These are phyloP conservation scores for Lutra lutra DNA, from an alignment of 2,797 vertebrate species.

Conservation along the genomic window DNA sequence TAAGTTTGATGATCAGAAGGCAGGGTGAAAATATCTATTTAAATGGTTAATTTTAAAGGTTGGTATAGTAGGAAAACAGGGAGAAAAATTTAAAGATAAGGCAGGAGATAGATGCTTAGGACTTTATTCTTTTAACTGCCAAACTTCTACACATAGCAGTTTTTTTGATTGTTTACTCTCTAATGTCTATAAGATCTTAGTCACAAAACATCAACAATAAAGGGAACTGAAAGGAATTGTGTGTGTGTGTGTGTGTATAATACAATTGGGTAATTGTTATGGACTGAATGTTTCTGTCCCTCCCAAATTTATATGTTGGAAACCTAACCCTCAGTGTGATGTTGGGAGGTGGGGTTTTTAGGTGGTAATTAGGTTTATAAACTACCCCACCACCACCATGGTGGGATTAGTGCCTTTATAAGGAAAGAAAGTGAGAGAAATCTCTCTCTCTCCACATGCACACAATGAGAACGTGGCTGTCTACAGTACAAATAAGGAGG, in stretches of 20 bases:
- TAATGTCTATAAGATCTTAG: background rate
- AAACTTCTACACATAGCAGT: background rate
- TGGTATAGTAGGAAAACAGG: background rate
- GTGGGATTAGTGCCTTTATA: background rate
- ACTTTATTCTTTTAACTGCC: background rate
- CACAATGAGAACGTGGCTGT: background rate
- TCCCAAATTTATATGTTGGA: background rate
- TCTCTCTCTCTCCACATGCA: background rate
- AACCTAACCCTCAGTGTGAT: no score
- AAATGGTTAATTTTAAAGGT: background rate
- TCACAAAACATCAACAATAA: background rate
- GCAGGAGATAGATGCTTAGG: background rate
- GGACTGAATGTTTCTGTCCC: background rate
- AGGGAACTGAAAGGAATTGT: background rate
- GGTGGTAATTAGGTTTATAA: background rate
- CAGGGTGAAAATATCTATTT: conserved; percentile 36
- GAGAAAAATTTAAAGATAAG: conserved; percentile 8
- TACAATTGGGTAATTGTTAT: background rate
- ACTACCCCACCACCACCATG: background rate
- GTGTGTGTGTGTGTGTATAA: background rate
- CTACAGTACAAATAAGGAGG: background rate
- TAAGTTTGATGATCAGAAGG: background rate
- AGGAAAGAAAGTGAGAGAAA: background rate
- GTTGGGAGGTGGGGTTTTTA: background rate
- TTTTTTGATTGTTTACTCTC: background rate